Percentiles rank a stretch among this genome's conserved stretches.
Conservation (phyloP, 2,888 invertebrate genomes). For the Drosophila silvestris region DNA sequence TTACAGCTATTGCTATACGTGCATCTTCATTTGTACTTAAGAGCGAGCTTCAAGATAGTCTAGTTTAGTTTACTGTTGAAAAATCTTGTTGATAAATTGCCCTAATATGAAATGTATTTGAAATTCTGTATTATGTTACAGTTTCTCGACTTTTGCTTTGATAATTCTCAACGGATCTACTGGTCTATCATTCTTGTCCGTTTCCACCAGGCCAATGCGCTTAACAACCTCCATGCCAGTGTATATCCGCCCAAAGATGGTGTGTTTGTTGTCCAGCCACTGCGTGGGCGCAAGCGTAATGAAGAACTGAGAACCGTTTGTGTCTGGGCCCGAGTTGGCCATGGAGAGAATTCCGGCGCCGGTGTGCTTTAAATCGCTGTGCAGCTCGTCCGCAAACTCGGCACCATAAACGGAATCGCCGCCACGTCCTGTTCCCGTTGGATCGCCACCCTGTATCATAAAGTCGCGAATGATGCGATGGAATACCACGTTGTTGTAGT, state of each 20-base stretch:
- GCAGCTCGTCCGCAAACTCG: slow-evolving; percentile 97
- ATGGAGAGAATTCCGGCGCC: slow-evolving; percentile 96
- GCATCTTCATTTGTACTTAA: slow-evolving; percentile 87
- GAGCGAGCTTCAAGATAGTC: slow-evolving; percentile 81
- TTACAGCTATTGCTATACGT: slow-evolving; percentile 89
- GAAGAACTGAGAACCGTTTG: slow-evolving; percentile 99
- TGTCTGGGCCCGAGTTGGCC: slow-evolving; percentile 99
- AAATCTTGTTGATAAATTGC: slow-evolving; percentile 12
- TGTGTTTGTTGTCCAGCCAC: slow-evolving; percentile 98
- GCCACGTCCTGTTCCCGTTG: slow-evolving; percentile 98
- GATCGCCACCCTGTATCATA: slow-evolving; percentile 98
- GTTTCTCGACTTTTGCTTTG: slow-evolving; percentile 86
- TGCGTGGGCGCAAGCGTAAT: slow-evolving; percentile 98
- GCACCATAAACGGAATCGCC: slow-evolving; percentile 98
- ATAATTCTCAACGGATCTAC: slow-evolving; percentile 94
- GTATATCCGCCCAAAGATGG: slow-evolving; percentile 96
- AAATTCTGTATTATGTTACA: slow-evolving; percentile 44
- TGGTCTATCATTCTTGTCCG: slow-evolving; percentile 96
- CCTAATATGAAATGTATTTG: slow-evolving; percentile 8
- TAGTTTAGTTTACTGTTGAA: slow-evolving; percentile 3
- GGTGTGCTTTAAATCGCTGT: slow-evolving; percentile 97
- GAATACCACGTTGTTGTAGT: slow-evolving; percentile 98
- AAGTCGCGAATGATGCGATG: slow-evolving; percentile 97
- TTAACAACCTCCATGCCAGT: slow-evolving; percentile 96
- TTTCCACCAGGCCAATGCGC: slow-evolving; percentile 96